These are phyloP conservation scores for Pimpla rufipes DNA, from an alignment of 2,888 invertebrate species.

Conservation along the genomic window DNA sequence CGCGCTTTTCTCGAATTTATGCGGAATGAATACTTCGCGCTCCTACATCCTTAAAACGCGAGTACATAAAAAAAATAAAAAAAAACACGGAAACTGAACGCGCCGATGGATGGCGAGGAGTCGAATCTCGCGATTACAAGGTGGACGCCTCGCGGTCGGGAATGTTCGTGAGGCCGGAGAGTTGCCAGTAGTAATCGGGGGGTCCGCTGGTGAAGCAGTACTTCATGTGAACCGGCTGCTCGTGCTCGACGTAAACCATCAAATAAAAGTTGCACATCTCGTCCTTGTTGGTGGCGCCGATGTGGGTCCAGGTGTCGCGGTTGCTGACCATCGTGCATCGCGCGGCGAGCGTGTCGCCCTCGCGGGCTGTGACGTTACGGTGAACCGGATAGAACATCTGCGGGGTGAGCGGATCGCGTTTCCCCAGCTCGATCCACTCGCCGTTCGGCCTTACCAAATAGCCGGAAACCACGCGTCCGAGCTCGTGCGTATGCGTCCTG, in stretches of 20 bases:
- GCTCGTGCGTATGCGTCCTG: slow-evolving; percentile 96
- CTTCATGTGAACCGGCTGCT: slow-evolving; percentile 91
- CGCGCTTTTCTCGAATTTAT: too few relatives aligned
- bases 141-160: slow-evolving; percentile 90
- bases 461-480: slow-evolving; percentile 95
- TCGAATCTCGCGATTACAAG: slow-evolving; percentile 84
- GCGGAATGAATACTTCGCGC: too few relatives aligned
- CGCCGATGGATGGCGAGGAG: too few relatives aligned
- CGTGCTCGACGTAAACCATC: slow-evolving; percentile 95
- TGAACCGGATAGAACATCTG: slow-evolving; percentile 97
- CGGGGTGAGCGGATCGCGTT: slow-evolving; percentile 94
- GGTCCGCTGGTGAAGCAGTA: slow-evolving; percentile 95
- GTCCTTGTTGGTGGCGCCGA: slow-evolving; percentile 94
- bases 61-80: too few relatives aligned
- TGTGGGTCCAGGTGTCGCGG: slow-evolving; percentile 88
- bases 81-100: too few relatives aligned
- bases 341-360: slow-evolving; percentile 93
- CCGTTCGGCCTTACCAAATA: slow-evolving; percentile 88
- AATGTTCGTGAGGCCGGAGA: slow-evolving; percentile 90
- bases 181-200: slow-evolving; percentile 93
- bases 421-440: slow-evolving; percentile 94
- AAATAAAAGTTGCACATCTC: slow-evolving; percentile 99
- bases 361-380: slow-evolving; percentile 88
- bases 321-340: slow-evolving; percentile 96
- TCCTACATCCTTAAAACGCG: too few relatives aligned